phyloP scores from a whole-genome alignment of 2,888 invertebrate species.

The Orthosia gothica region DNA sequence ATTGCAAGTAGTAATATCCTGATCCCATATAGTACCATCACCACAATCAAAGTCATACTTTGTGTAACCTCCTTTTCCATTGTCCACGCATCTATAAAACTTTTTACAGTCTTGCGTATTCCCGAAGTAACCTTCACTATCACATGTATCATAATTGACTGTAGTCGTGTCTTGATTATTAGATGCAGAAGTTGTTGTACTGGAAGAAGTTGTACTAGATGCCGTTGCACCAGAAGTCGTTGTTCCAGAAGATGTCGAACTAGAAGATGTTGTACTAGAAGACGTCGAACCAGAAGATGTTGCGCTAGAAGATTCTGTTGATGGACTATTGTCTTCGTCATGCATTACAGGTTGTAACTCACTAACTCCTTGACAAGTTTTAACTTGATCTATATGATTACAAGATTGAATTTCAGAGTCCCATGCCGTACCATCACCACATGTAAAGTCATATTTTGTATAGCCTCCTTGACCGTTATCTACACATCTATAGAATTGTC shows the following conservation, averaged over 20 bases:
- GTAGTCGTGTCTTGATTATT: slow-evolving; percentile 64
- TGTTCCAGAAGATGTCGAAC: slow-evolving; percentile 55
- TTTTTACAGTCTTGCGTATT: slow-evolving; percentile 92
- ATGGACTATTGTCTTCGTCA: slow-evolving; percentile 67
- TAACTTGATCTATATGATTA: slow-evolving; percentile 90
- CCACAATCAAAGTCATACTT: slow-evolving; percentile 93
- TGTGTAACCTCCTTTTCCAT: slow-evolving; percentile 91
- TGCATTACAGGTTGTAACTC: slow-evolving; percentile 69
- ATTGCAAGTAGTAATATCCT: slow-evolving; percentile 87
- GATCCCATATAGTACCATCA: slow-evolving; percentile 94
- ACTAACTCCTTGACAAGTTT: slow-evolving; percentile 73
- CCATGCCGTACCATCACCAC: slow-evolving; percentile 92
- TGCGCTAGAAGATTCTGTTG: slow-evolving; percentile 52
- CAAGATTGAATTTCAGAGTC: slow-evolving; percentile 89
- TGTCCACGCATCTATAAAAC: slow-evolving; percentile 93
- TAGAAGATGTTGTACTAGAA: slow-evolving; percentile 1
- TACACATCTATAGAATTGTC: slow-evolving; percentile 89
- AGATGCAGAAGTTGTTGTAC: slow-evolving; percentile 61
- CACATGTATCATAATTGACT: slow-evolving; percentile 68
- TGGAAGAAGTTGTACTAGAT: slow-evolving; percentile 24
- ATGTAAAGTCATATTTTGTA: slow-evolving; percentile 90
- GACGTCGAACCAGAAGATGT: slow-evolving; percentile 30
- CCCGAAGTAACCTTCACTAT: slow-evolving; percentile 93
- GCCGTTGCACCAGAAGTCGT: slow-evolving; percentile 26
- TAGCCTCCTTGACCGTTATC: slow-evolving; percentile 85